phyloP scores from a whole-genome alignment of 2,113 vertebrate genomes.

The Oenanthe oenanthe region DNA sequence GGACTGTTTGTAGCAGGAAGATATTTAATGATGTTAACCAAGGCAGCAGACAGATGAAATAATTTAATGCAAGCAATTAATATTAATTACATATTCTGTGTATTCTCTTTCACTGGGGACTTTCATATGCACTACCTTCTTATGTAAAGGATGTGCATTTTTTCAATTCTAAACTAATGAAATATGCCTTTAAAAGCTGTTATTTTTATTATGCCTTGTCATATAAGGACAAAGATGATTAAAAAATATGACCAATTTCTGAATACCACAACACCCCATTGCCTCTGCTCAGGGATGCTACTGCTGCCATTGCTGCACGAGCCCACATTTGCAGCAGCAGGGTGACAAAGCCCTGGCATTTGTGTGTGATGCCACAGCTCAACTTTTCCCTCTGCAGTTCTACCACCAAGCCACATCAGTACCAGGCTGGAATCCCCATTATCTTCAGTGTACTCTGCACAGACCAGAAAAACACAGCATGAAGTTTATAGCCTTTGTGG shows the following conservation, averaged over 20 bases:
- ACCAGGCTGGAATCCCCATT: fast-evolving
- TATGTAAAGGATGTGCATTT: neutral
- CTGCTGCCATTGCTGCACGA: fast-evolving
- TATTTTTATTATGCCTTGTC: neutral
- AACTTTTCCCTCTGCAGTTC: fast-evolving
- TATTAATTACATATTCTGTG: neutral
- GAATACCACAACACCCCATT: too few relatives aligned
- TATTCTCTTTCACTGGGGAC: neutral
- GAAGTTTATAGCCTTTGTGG: neutral
- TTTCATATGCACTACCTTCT: neutral
- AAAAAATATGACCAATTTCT: fast-evolving
- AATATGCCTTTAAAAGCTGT: neutral
- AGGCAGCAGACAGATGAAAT: neutral
- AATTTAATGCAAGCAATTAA: neutral
- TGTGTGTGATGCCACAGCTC: fast-evolving
- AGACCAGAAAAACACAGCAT: neutral
- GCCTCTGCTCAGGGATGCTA: fast-evolving
- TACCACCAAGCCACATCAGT: fast-evolving
- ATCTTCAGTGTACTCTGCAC: fast-evolving
- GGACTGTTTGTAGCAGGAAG: neutral
- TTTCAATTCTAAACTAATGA: neutral
- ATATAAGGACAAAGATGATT: neutral
- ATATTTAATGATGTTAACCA: neutral
- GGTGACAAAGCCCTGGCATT: too few relatives aligned
- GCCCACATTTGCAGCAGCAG: neutral